phyloP scores from a whole-genome alignment of 1,140 invertebrate genomes.

The Propsilocerus akamusi region DNA sequence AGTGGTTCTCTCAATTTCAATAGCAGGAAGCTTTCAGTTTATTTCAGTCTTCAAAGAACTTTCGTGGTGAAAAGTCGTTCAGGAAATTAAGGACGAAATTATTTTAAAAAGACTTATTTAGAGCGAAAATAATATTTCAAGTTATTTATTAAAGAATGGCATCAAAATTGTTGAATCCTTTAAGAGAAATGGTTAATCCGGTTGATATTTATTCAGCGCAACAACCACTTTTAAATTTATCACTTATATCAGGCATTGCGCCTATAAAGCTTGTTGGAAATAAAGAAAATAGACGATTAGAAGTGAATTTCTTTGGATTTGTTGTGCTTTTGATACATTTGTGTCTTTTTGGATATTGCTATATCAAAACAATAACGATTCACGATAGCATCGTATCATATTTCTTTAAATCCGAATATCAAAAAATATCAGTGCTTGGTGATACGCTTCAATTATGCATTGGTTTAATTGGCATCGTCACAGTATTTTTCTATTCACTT shows the following conservation, averaged over 20 bases:
- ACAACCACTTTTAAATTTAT: background rate
- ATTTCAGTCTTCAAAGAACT: too few species aligned
- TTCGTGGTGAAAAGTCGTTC: too few species aligned
- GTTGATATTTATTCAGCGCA: background rate
- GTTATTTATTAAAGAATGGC: too few species aligned
- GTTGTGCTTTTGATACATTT: background rate
- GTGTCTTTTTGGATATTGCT: background rate
- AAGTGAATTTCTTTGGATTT: background rate
- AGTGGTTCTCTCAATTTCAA: too few species aligned
- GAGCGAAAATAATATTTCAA: too few species aligned
- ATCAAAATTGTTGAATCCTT: background rate
- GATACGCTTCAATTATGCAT: conserved; percentile 20
- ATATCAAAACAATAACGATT: background rate
- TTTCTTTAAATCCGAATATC: conserved; percentile 19
- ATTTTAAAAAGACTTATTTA: too few species aligned
- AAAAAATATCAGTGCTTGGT: conserved; percentile 19
- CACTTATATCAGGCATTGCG: background rate
- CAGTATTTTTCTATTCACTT: conserved; percentile 18
- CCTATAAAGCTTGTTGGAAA: background rate
- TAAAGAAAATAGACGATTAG: background rate
- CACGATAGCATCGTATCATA: conserved; percentile 14
- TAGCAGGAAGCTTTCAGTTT: too few species aligned
- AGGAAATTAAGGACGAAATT: too few species aligned
- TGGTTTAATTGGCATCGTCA: conserved; percentile 19
- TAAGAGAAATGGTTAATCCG: background rate